Percentiles rank a stretch among this genome's conserved stretches.
Conservation (phyloP, 2,113 vertebrate species). For the Elanus axillaris region DNA sequence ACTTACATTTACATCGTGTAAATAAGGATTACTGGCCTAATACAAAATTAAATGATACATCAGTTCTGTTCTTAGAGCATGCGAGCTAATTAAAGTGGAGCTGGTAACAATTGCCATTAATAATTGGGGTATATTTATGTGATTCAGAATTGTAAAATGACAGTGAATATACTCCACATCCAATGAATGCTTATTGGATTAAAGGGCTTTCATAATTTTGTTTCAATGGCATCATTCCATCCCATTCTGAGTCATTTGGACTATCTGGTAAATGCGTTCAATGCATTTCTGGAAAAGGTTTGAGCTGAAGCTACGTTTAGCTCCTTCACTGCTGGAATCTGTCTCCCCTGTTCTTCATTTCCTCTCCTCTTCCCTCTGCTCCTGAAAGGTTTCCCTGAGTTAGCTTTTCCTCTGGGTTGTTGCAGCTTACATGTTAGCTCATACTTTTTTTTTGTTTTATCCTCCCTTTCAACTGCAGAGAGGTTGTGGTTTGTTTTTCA, state of each 20-base stretch:
- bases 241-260: neutral
- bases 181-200: neutral
- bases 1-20: neutral
- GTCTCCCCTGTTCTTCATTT: neutral
- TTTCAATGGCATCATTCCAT: neutral
- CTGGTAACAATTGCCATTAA: constrained; percentile 1
- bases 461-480: neutral
- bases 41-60: neutral
- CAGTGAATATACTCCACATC: neutral
- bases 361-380: neutral
- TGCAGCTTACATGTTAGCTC: neutral
- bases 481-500: neutral
- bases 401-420: neutral
- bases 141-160: neutral
- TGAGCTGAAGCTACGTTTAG: neutral
- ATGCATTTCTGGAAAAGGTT: neutral
- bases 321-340: neutral
- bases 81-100: neutral
- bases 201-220: neutral
- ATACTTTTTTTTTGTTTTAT: neutral
- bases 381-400: neutral
- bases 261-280: neutral
- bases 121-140: neutral
- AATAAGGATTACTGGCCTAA: neutral
- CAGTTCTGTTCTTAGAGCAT: neutral